These are phyloP conservation scores for Linnaemya tessellans DNA, from an alignment of 2,888 invertebrate genomes.

Conservation along the genomic window DNA sequence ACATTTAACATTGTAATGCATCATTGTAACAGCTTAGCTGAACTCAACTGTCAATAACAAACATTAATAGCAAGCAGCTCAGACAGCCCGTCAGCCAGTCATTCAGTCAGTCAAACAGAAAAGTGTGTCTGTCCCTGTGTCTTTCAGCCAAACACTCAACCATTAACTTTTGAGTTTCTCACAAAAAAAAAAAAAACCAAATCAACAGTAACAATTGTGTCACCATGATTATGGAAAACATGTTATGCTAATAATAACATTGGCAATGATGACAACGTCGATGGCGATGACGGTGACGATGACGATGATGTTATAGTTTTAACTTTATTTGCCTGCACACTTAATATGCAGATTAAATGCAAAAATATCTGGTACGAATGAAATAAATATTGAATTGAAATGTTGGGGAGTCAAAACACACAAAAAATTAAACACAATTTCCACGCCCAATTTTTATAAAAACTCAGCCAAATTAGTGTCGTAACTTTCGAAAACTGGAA, in stretches of 20 bases:
- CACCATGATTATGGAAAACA: constrained; percentile 49
- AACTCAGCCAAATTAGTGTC: background rate
- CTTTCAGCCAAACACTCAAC: background rate
- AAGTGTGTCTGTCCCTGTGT: background rate
- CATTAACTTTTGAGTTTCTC: constrained; percentile 8
- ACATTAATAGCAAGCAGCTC: constrained; percentile 10
- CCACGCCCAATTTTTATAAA: background rate
- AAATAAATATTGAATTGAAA: background rate
- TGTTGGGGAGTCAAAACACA: background rate
- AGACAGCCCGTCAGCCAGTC: background rate
- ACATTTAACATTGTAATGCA: constrained; percentile 6
- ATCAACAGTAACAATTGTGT: constrained; percentile 47
- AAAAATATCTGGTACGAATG: background rate
- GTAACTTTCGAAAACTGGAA: too few relatives aligned
- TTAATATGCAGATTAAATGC: background rate
- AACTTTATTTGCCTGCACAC: constrained; percentile 14
- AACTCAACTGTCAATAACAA: background rate
- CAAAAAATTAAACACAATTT: background rate
- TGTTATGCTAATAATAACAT: constrained; percentile 24
- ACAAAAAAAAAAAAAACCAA: constrained; percentile 29
- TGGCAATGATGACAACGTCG: constrained; percentile 27
- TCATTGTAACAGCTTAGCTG: constrained; percentile 37
- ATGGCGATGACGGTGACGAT: background rate
- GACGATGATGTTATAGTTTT: constrained; percentile 11
- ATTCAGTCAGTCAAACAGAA: background rate